These are phyloP conservation scores for Colinus virginianus DNA, from an alignment of 2,113 vertebrate genomes.

Conservation along the genomic window DNA sequence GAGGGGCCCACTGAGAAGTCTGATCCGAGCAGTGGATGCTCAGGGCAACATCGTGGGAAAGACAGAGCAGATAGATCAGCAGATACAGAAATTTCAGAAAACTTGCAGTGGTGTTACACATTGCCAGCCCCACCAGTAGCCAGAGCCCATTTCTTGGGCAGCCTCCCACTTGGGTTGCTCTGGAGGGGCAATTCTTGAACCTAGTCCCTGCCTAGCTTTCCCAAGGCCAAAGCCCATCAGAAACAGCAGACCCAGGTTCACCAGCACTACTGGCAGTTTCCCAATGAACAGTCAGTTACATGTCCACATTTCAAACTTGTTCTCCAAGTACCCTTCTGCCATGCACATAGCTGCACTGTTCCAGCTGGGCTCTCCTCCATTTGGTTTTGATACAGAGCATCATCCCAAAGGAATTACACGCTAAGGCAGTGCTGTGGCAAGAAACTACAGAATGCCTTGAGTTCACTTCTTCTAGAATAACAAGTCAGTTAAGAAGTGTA, in stretches of 20 bases:
- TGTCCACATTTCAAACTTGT: background rate
- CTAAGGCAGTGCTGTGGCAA: background rate
- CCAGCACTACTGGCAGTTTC: background rate
- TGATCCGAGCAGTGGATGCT: background rate
- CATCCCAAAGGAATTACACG: background rate
- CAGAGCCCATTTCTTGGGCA: background rate
- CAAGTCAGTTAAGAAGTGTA: background rate
- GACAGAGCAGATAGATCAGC: background rate
- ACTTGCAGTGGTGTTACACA: background rate
- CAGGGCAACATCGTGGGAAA: background rate
- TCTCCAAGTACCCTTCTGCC: background rate
- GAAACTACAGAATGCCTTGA: background rate
- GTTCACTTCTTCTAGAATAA: background rate
- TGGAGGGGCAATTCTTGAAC: background rate
- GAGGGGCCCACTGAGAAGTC: background rate
- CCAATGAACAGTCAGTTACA: background rate
- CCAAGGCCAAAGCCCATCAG: background rate
- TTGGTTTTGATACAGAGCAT: background rate
- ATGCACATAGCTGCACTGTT: background rate
- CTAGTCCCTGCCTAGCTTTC: background rate
- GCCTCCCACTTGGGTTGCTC: background rate
- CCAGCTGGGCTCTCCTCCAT: background rate
- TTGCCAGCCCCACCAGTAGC: too few relatives aligned
- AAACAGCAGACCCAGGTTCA: background rate
- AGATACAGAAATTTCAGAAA: background rate